These are phyloP conservation scores for Acanthosepion pharaonis DNA, from an alignment of 2,888 invertebrate species.

Conservation along the genomic window DNA sequence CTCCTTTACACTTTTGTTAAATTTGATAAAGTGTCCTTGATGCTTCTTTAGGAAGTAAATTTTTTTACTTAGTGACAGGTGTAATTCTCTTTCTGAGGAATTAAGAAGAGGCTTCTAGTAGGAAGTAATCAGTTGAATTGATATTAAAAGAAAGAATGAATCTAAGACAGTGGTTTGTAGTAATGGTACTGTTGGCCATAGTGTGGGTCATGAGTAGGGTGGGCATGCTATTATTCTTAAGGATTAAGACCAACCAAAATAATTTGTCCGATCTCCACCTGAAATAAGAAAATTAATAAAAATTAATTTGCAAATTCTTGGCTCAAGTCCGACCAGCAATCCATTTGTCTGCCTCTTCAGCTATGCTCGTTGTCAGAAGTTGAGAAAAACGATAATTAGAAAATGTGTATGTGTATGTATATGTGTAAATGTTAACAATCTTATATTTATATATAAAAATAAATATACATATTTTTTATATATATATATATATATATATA, in stretches of 20 bases:
- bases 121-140: neutral
- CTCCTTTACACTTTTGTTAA: neutral
- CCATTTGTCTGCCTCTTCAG: neutral
- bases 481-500: too few relatives aligned
- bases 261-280: neutral
- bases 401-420: neutral
- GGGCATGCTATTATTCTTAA: neutral
- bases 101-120: neutral
- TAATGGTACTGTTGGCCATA: neutral
- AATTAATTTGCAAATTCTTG: constrained; percentile 20
- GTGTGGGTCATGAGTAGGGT: neutral
- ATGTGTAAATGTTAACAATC: neutral
- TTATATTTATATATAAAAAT: too few relatives aligned
- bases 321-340: neutral
- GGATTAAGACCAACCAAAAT: neutral
- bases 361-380: neutral
- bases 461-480: too few relatives aligned
- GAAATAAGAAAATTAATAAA: constrained; percentile 33
- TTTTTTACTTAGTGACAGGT: neutral
- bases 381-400: neutral
- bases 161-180: neutral
- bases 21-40: neutral
- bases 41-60: neutral
- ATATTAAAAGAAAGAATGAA: neutral
- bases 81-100: neutral